Base-by-base conservation (phyloP, 2,113 vertebrate genomes). In the Hylia prasina region DNA sequence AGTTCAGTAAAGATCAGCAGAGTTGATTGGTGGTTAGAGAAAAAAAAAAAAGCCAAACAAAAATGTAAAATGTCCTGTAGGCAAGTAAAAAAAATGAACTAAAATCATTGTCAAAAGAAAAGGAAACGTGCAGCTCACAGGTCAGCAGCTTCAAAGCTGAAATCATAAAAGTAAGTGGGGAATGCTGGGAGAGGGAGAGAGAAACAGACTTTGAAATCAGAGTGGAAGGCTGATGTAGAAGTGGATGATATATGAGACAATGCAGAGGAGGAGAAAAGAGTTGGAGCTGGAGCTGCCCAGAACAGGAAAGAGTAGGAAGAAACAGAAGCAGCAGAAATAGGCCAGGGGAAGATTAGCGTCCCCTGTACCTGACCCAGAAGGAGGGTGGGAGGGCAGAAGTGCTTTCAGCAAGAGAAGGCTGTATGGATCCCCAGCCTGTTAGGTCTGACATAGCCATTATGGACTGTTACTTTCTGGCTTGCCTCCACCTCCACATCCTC, bases 251-350 rank as follows among this genome's bases (percentile, higher is more conserved):
- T 64, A 78, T 93, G 82, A 94, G 93, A 95, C 80, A 92, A 78
- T 56, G 72, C 89, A 92, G 91, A 96, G 86, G 71, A 93, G 85
- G 82, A 90, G 71, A 82, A 85, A 72, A 69, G 64, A 90, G n/a
- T 35, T 87, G 63, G 30, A 95, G 76, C 53, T 87, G 82, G 54
- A 87, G 48, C 56, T 92, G 15, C 68, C 63, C 40, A 54, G 86
- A 94, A 83, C 72, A 92, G 80, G 82, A 83, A 89, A 47, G 91
- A 95, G 91, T 83, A 93, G 91, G 86, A 95, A 90, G 92, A 90
- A 88, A 76, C 54, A 92, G 86, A 90, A 97, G 80, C 68, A 78
- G 76, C 56, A 94, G 68, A 94, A 96, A 44, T 75, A 90, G 89
- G 64, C 65, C 56, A 87, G 64, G 28, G 68, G 54, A 93, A 66